Evolutionary conservation across 1,140 invertebrate genomes (phyloP), one percentile per base, ranked within the genome.

Genomic region (Penaeus vannamei): DNA sequence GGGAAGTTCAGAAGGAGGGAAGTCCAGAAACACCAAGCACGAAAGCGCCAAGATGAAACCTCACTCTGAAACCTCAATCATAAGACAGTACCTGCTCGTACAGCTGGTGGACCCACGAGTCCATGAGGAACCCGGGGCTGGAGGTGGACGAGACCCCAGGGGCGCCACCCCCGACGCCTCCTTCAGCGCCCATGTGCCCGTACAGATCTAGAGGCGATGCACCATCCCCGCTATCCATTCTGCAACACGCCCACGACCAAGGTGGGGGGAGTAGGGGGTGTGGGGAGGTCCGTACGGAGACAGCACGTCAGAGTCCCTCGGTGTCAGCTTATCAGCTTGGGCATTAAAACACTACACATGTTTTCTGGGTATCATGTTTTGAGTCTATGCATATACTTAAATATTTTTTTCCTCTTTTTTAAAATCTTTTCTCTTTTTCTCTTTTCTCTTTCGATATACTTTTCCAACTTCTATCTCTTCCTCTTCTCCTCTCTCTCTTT

Each of bases 91-190:
- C 87, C 87, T 89, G 87, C 61, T 89, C 87, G 69, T 89, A 89
- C 32, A 89, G 82, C 72, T 89, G 87, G 42, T 89, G 87, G 14
- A 89, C 87, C 87, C 87, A 89, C 20, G 72, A 84, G 61, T 89
- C 87, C 87, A 89, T 89, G 59, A 89, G 87, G 72, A 89, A 89
- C 29, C 69, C 82, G 20, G 83, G 87, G n/a, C 60, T 89, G 66
- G 87, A 88, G 81, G 87, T 84, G 64, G 81, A 76, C 10, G 87
- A 89, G 26, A 77, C 82, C 3, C 82, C 87, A 14, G 72, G n/a
- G 4, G 59, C 22, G 12, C 59, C 87, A 10, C 86, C 86, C 23
- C 79, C 77, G 14, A 29, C 79, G 23, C n/a, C 87, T 22, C 62
- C 81, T 29, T 86, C 85, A 29, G 85, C 72, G 29, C 79, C 87